Evolutionary conservation across 2,888 invertebrate genomes (phyloP).

Genomic region (Rhimphoctona megacephalus): DNA sequence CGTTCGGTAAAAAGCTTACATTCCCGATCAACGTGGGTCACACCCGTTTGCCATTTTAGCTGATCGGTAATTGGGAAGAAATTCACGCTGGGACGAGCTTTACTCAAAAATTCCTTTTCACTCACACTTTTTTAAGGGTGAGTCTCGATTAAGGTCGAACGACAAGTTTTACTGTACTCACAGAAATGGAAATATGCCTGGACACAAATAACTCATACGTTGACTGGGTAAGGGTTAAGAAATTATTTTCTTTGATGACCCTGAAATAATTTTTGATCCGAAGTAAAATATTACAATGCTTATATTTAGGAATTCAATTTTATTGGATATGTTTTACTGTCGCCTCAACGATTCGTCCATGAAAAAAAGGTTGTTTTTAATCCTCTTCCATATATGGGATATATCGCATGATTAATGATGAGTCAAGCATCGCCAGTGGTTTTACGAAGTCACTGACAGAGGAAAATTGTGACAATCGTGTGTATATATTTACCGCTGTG

Average conservation of each 20-base stretch:
- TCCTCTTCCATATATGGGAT: background rate
- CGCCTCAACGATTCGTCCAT: background rate
- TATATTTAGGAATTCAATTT: background rate
- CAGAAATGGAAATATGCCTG: background rate
- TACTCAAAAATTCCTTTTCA: no score
- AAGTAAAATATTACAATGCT: background rate
- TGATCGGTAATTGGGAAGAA: no score
- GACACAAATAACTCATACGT: background rate
- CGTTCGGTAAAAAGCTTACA: no score
- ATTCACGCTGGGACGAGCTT: no score
- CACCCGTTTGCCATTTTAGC: no score
- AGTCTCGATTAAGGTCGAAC: no score
- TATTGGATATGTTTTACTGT: background rate
- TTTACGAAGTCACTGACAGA: slow-evolving; percentile 15
- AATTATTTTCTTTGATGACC: background rate
- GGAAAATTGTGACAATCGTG: slow-evolving; percentile 9
- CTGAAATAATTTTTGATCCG: background rate
- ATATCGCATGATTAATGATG: slow-evolving; percentile 26
- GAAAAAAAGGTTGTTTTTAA: background rate
- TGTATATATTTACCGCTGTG: slow-evolving; percentile 34
- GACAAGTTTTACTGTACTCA: no score
- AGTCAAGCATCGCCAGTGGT: slow-evolving; percentile 45
- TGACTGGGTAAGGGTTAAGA: background rate
- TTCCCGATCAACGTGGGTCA: no score
- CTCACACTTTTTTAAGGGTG: no score